Conservation (phyloP, 2,113 vertebrate genomes). For the Salvator merianae region DNA sequence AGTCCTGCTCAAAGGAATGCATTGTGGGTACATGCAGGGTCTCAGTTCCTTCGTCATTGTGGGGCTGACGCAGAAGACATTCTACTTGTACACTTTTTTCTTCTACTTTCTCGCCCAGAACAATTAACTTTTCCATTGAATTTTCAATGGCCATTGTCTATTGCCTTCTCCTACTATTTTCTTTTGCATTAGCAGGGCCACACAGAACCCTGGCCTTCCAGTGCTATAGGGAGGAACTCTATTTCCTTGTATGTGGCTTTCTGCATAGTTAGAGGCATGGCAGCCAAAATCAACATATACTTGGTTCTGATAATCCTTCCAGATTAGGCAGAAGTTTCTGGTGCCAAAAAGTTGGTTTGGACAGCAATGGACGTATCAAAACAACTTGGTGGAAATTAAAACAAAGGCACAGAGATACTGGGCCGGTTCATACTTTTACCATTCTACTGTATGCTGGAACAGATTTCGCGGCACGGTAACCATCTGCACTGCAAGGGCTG, state of each 20-base stretch:
- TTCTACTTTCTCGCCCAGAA: not conserved
- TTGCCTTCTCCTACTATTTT: accelerated
- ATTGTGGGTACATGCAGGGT: no score
- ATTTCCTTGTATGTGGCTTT: not conserved
- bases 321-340: not conserved
- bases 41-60: not conserved
- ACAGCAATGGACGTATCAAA: not conserved
- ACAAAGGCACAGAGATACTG: not conserved
- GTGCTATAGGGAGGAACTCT: accelerated
- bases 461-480: no score
- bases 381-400: not conserved
- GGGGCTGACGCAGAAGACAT: not conserved
- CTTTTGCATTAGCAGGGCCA: not conserved
- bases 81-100: not conserved
- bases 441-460: no score
- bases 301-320: not conserved
- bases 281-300: not conserved
- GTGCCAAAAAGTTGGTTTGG: not conserved
- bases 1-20: not conserved
- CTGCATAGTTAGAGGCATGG: no score
- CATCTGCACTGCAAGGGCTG: no score
- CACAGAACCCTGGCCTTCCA: not conserved
- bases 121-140: not conserved
- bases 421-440: no score
- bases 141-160: constrained; percentile 3